Evolutionary conservation across 2,888 invertebrate genomes (phyloP).

Genomic region (Sipha maydis): DNA sequence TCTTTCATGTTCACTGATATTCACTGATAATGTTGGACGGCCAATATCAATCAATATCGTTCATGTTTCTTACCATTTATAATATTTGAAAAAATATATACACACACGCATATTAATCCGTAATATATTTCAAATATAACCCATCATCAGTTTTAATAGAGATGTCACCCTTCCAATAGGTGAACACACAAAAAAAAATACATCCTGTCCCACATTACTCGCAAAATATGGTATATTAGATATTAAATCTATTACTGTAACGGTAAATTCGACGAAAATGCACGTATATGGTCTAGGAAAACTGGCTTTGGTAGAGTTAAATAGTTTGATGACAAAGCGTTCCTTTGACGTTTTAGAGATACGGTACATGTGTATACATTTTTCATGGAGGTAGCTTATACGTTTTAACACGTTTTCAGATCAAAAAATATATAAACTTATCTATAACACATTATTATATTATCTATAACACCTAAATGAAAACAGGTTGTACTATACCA

Average conservation of each 20-base stretch:
- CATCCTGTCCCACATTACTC: background rate
- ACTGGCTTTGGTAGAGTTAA: background rate
- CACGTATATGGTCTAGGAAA: background rate
- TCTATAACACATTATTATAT: background rate
- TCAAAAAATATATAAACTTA: background rate
- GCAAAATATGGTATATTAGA: constrained; percentile 20
- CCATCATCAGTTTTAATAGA: too few relatives aligned
- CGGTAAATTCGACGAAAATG: background rate
- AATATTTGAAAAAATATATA: too few relatives aligned
- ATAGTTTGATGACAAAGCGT: constrained; percentile 27
- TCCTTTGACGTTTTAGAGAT: background rate
- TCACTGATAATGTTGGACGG: too few relatives aligned
- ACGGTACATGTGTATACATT: background rate
- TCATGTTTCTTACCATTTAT: background rate
- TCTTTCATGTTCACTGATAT: background rate
- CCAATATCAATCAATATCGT: background rate
- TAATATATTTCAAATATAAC: too few relatives aligned
- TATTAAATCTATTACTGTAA: constrained; percentile 1
- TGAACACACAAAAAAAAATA: background rate
- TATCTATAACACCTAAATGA: background rate
- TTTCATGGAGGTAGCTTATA: background rate
- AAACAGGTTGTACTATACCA: background rate
- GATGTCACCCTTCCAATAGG: too few relatives aligned
- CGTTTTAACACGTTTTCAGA: background rate
- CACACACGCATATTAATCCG: too few relatives aligned